Conservation (phyloP, 2,888 invertebrate genomes). For the Rhabditoides inermis region DNA sequence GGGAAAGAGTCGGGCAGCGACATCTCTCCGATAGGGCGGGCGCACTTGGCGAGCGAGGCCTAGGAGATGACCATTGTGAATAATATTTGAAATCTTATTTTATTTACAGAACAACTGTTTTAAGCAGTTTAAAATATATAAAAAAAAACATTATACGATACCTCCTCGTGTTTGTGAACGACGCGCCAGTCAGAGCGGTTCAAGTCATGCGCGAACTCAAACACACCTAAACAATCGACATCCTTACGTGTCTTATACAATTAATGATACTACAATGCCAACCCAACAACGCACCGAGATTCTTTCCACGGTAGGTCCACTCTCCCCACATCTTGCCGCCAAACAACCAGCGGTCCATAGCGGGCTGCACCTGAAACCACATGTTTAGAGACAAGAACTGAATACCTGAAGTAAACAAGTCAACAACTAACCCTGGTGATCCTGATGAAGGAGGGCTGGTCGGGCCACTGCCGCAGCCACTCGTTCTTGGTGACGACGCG, state of each 20-base stretch:
- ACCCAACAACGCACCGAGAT: too few relatives aligned
- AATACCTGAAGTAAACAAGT: background rate
- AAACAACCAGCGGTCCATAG: slow-evolving; percentile 48
- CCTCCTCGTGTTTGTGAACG: slow-evolving; percentile 44
- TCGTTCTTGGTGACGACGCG: slow-evolving; percentile 47
- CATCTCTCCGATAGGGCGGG: slow-evolving; percentile 24
- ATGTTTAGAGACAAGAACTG: slow-evolving; percentile 1
- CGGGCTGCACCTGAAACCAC: slow-evolving; percentile 38
- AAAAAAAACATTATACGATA: too few relatives aligned
- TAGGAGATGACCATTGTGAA: slow-evolving; percentile 7
- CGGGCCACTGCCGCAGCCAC: slow-evolving; percentile 50
- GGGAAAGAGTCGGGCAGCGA: slow-evolving; percentile 41
- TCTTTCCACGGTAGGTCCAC: slow-evolving; percentile 44
- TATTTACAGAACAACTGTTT: too few relatives aligned
- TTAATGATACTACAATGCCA: too few relatives aligned
- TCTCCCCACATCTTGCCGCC: slow-evolving; percentile 43
- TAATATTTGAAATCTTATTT: too few relatives aligned
- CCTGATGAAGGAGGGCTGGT: slow-evolving; percentile 44
- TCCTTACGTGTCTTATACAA: too few relatives aligned
- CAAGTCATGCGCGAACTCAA: slow-evolving; percentile 42
- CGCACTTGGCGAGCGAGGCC: slow-evolving; percentile 16
- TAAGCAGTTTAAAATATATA: too few relatives aligned
- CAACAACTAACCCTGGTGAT: slow-evolving; percentile 35
- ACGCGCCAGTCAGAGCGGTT: slow-evolving; percentile 49
- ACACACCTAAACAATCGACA: too few relatives aligned